Evolutionary conservation across 2,113 vertebrate species (phyloP), one percentile per base, ranked within the genome.

Genomic region (Loxodonta africana): DNA sequence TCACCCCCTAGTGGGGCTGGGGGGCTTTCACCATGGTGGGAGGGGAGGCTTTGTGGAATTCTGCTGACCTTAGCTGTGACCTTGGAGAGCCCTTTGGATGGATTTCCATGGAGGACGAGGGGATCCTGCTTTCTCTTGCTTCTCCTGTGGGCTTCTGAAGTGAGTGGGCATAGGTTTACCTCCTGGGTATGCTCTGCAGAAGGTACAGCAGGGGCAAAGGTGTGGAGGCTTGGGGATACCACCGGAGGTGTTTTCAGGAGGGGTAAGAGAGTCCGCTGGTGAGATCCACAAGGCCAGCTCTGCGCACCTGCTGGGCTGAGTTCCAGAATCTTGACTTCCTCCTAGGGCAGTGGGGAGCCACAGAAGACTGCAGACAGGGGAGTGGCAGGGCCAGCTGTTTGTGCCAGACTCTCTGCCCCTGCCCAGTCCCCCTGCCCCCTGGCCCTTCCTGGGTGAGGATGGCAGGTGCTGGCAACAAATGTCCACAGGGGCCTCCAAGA

Each of bases 11-110:
- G 37, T 44, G 60, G 37, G 25, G 57, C 30, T 21, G 6, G 74
- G 18, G 44, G 26, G 46, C 60, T 0, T 0, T 11, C 37, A 48
- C 65, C 0, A 2, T 1, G 5, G 44, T 4, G 26, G 83, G 25
- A 14, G 44, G 33, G 69, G 65, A 12, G 63, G 17, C 28, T n/a
- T n/a, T 63, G 23, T 37, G 44, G 46, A n/a, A 17, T 7, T 12
- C 33, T 33, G 33, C 69, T n/a, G 69, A 71, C 14, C 69, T 7
- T 2, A 7, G 82, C 25, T 0, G 3, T 6, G 37, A 10, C 51
- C 81, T 62, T 8, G 4, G 23, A 17, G 14, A 20, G 57, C 23
- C 33, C 23, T 57, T 1, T 0, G 1, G 5, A 2, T 7, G 33
- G 23, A 10, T 28, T 23, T 37, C 63, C 25, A 53, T 33, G 0